Conservation (phyloP, 2,797 vertebrate genomes). For the Pangasius mekongensis region DNA sequence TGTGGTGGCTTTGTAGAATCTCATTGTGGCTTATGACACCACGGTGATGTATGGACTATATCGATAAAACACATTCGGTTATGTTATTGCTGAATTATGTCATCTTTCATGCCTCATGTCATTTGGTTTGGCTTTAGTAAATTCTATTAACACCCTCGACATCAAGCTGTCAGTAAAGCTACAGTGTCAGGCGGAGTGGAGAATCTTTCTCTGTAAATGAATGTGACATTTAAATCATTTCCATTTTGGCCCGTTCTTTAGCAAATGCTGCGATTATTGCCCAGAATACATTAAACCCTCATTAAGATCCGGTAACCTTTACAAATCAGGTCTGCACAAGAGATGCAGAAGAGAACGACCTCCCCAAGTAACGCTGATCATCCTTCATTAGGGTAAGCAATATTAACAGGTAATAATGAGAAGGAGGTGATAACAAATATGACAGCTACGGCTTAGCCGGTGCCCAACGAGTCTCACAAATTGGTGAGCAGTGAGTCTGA, state of each 20-base stretch:
- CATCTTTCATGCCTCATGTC: background rate
- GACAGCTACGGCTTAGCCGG: slow-evolving; percentile 21
- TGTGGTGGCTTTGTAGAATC: background rate
- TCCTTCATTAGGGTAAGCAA: slow-evolving; percentile 37
- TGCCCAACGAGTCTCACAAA: background rate
- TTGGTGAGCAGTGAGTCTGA: slow-evolving; percentile 23
- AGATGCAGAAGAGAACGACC: slow-evolving; percentile 29
- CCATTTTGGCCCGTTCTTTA: slow-evolving; percentile 39
- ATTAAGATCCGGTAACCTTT: slow-evolving; percentile 54
- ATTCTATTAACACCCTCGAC: slow-evolving; percentile 21
- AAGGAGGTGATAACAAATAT: slow-evolving; percentile 46
- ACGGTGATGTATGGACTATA: background rate
- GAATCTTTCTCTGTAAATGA: slow-evolving; percentile 49
- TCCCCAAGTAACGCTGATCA: slow-evolving; percentile 24
- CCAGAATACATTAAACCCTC: slow-evolving; percentile 51
- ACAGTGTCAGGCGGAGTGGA: slow-evolving; percentile 12
- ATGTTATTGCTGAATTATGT: slow-evolving; percentile 16
- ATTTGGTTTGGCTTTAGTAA: slow-evolving; percentile 13
- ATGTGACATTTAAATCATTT: slow-evolving; percentile 54
- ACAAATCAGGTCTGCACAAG: slow-evolving; percentile 34
- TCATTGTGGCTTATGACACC: background rate
- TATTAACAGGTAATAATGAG: slow-evolving; percentile 47
- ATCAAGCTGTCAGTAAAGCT: slow-evolving; percentile 13
- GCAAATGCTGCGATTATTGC: slow-evolving; percentile 45
- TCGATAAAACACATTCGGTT: background rate